Evolutionary conservation across 2,797 vertebrate species (phyloP).

Genomic region (Hafferia zeledoni): DNA sequence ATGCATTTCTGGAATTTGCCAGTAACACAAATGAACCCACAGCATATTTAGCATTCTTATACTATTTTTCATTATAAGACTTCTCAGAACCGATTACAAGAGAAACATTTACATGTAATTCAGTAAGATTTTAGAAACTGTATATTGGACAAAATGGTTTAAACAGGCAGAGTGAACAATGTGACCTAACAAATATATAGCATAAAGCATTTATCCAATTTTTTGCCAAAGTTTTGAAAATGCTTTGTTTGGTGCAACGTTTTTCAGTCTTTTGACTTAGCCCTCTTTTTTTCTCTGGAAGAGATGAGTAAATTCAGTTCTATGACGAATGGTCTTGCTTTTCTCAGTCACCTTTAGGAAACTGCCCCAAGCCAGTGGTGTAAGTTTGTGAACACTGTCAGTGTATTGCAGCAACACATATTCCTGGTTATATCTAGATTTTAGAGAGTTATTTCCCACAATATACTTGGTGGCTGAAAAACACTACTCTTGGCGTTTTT

Average conservation of each 20-base stretch:
- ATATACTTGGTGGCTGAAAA: not conserved
- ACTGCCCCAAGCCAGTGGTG: not conserved
- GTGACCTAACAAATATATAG: not conserved
- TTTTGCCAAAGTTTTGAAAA: not conserved
- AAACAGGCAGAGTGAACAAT: not conserved
- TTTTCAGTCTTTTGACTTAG: not conserved
- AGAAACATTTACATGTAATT: not conserved
- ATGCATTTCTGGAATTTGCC: not conserved
- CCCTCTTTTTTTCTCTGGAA: not conserved
- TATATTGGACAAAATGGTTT: not conserved
- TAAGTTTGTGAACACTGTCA: not conserved
- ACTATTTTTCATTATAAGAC: not conserved
- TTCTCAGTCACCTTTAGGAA: not conserved
- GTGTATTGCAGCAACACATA: not conserved
- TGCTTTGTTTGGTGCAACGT: not conserved
- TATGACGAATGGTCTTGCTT: not conserved
- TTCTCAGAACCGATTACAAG: not conserved
- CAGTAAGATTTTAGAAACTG: not conserved
- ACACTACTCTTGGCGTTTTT: not conserved
- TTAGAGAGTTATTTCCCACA: not conserved
- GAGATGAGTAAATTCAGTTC: not conserved
- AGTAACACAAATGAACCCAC: not conserved
- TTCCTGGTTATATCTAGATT: not conserved
- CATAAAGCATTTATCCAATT: not conserved
- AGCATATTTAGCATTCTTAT: not conserved